A percentile compares a stretch with the other conserved stretches of the same genome.
These are phyloP conservation scores for Protomyctophum bolini DNA, from an alignment of 2,113 vertebrate species.

Conservation along the genomic window DNA sequence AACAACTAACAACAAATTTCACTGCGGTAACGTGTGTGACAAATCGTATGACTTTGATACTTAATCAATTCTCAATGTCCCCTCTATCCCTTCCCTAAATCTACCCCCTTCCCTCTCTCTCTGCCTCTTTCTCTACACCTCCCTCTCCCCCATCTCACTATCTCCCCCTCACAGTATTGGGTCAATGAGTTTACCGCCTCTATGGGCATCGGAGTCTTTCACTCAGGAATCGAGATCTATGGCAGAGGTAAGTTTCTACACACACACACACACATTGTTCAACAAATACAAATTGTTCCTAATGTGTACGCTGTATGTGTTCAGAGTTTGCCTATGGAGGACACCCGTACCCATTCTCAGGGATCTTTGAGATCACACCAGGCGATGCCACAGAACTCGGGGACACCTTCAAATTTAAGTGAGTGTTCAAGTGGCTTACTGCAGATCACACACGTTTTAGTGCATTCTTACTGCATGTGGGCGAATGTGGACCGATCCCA, in stretches of 20 bases:
- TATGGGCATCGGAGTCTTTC: constrained; percentile 98
- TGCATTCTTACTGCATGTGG: no score
- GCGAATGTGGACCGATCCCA: no score
- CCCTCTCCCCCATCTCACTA: neutral
- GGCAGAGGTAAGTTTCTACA: constrained; percentile 89
- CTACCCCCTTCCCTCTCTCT: neutral
- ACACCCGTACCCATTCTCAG: constrained; percentile 98
- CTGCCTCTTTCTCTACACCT: constrained; percentile 11
- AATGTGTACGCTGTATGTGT: constrained; percentile 19
- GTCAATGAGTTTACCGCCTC: constrained; percentile 99
- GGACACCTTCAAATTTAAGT: constrained; percentile 99
- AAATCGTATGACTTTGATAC: no score
- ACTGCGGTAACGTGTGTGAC: no score
- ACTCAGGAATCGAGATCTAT: constrained; percentile 98
- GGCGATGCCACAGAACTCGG: constrained; percentile 95
- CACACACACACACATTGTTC: no score
- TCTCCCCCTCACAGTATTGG: constrained; percentile 86
- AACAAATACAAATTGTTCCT: neutral
- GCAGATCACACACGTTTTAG: no score
- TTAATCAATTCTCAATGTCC: no score
- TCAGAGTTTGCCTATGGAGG: constrained; percentile 98
- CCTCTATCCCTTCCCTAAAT: neutral
- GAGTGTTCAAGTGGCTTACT: constrained; percentile 65
- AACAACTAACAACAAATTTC: no score
- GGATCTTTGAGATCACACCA: constrained; percentile 98